These are phyloP conservation scores for Eupithecia subfuscata DNA, from an alignment of 2,888 invertebrate genomes.

Conservation along the genomic window DNA sequence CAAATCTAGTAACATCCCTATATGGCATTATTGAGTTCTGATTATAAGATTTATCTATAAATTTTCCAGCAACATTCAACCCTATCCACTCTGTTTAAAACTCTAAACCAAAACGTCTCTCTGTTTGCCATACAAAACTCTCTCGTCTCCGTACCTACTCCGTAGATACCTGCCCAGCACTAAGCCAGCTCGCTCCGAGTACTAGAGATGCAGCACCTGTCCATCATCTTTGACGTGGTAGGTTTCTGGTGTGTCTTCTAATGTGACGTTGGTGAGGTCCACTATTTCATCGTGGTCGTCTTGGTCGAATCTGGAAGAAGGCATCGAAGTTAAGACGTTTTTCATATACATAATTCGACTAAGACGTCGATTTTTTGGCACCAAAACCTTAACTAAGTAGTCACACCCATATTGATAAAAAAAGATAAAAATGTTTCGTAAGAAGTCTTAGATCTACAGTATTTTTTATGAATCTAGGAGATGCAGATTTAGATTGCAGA, in stretches of 20 bases:
- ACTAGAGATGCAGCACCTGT: slow-evolving; percentile 79
- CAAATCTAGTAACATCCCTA: neutral
- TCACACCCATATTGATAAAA: no score
- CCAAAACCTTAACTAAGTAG: no score
- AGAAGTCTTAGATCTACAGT: no score
- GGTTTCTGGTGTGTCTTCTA: slow-evolving; percentile 78
- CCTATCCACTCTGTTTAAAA: neutral
- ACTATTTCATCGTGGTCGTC: slow-evolving; percentile 95
- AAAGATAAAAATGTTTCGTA: no score
- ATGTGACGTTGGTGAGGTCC: slow-evolving; percentile 90
- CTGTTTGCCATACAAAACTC: neutral
- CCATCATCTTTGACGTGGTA: slow-evolving; percentile 76
- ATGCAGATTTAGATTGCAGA: no score
- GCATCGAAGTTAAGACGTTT: neutral
- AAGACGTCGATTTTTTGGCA: no score
- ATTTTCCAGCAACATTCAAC: slow-evolving; percentile 16
- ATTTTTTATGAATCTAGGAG: no score
- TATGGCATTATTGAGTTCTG: neutral
- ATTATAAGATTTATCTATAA: neutral
- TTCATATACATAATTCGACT: no score
- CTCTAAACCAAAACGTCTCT: slow-evolving; percentile 21
- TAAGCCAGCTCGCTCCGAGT: slow-evolving; percentile 34
- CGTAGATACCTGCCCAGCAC: slow-evolving; percentile 56
- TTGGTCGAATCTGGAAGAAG: slow-evolving; percentile 73
- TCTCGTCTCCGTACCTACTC: neutral